These are phyloP conservation scores for Xanthia icteritia DNA, from an alignment of 2,888 invertebrate species.

Conservation along the genomic window DNA sequence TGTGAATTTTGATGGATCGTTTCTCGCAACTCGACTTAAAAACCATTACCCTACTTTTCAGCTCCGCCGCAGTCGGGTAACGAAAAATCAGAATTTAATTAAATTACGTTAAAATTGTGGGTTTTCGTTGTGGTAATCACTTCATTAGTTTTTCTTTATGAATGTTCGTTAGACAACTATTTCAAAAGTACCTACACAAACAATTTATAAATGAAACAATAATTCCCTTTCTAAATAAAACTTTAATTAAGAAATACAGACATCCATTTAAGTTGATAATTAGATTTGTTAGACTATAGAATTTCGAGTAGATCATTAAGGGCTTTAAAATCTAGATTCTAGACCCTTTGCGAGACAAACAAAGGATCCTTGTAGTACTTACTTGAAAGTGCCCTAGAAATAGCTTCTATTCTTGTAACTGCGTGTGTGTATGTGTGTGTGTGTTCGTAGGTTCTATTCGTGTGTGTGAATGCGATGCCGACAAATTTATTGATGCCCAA, in stretches of 20 bases:
- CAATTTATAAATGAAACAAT: conserved; percentile 14
- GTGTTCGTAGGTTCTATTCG: too few relatives aligned
- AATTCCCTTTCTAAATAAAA: conserved; percentile 8
- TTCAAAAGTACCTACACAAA: conserved; percentile 2
- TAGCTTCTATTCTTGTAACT: neutral
- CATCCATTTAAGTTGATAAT: conserved; percentile 33
- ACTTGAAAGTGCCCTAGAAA: neutral
- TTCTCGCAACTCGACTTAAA: neutral
- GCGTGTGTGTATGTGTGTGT: too few relatives aligned
- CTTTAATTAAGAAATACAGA: conserved; percentile 20
- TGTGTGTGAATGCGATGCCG: too few relatives aligned
- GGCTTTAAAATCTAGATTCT: conserved; percentile 23
- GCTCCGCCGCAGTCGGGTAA: neutral
- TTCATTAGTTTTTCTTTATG: neutral
- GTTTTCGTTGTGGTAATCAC: neutral
- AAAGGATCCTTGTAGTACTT: conserved; percentile 21
- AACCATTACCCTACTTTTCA: neutral
- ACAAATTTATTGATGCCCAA: too few relatives aligned
- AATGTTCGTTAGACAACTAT: neutral
- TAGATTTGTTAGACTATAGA: conserved; percentile 17
- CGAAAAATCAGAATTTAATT: neutral
- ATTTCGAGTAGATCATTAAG: conserved; percentile 17
- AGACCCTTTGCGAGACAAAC: conserved; percentile 17
- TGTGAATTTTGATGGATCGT: neutral
- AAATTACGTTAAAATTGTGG: neutral